phyloP scores from a whole-genome alignment of 2,888 invertebrate species.

The Matsumyia berberina region DNA sequence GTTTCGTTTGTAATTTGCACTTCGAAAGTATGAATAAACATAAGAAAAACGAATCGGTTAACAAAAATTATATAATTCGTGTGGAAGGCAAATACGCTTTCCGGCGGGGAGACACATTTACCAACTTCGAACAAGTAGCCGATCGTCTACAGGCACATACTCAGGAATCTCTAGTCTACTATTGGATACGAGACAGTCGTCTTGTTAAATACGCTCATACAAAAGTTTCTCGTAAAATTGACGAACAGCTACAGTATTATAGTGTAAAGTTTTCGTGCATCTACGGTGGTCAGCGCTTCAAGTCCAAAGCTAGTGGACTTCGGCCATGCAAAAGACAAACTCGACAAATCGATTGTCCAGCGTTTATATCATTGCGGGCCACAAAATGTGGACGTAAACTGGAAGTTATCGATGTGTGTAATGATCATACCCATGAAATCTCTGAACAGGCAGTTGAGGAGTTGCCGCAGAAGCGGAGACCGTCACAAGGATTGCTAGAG shows the following conservation, averaged over 20 bases:
- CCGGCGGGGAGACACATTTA: constrained; percentile 83
- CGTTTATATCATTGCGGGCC: constrained; percentile 84
- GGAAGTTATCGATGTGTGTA: constrained; percentile 84
- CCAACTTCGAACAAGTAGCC: constrained; percentile 83
- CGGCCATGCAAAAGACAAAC: constrained; percentile 82
- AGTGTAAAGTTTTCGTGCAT: constrained; percentile 84
- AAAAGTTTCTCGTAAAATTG: constrained; percentile 84
- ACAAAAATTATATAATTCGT: constrained; percentile 47
- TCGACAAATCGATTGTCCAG: constrained; percentile 84
- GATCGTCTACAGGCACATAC: constrained; percentile 82
- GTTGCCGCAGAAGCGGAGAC: constrained; percentile 64
- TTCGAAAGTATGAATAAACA: constrained; percentile 26
- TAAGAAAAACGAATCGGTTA: constrained; percentile 2
- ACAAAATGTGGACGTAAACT: constrained; percentile 84
- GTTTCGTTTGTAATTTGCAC: neutral
- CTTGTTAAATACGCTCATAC: constrained; percentile 84
- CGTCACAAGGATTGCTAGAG: constrained; percentile 53
- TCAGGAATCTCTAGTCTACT: constrained; percentile 83
- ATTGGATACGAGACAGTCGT: constrained; percentile 84
- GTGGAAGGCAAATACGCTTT: constrained; percentile 81
- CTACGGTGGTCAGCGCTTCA: constrained; percentile 84
- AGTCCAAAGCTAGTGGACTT: constrained; percentile 82
- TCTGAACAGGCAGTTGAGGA: constrained; percentile 82
- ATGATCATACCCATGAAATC: constrained; percentile 84
- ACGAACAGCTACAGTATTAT: constrained; percentile 83